A percentile compares a stretch with the other conserved stretches of the same genome.
Conservation (phyloP, 2,888 invertebrate genomes). For the Pogonocherus hispidulus region DNA sequence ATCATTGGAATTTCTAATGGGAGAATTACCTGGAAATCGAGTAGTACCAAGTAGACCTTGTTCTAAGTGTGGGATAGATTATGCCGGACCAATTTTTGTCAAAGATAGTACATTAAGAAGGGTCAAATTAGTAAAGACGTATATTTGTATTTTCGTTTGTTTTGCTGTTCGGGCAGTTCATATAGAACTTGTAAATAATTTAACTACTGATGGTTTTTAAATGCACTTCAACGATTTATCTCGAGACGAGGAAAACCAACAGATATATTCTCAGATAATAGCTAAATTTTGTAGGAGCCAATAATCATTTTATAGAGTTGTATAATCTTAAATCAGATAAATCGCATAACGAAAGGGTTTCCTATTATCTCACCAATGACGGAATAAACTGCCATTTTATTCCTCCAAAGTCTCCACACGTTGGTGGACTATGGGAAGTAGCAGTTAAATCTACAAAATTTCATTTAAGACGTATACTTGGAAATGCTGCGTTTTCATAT, state of each 20-base stretch:
- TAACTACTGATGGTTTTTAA: slow-evolving; percentile 22
- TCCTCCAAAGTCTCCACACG: background rate
- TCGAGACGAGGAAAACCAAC: slow-evolving; percentile 10
- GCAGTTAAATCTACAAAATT: background rate
- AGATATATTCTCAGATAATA: slow-evolving; percentile 27
- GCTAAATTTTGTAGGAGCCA: slow-evolving; percentile 22
- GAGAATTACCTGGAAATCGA: slow-evolving; percentile 35
- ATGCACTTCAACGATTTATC: slow-evolving; percentile 27
- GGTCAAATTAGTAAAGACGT: slow-evolving; percentile 43
- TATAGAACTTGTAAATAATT: slow-evolving; percentile 56
- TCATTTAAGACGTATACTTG: background rate
- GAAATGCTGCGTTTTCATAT: background rate
- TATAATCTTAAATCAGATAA: slow-evolving; percentile 6
- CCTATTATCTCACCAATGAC: slow-evolving; percentile 12
- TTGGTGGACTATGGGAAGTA: slow-evolving; percentile 1
- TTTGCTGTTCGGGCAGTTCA: slow-evolving; percentile 56
- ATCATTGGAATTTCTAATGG: slow-evolving; percentile 37
- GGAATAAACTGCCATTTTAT: background rate
- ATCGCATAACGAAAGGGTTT: slow-evolving; percentile 1
- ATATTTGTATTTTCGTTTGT: slow-evolving; percentile 55
- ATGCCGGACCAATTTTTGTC: slow-evolving; percentile 48
- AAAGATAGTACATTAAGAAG: slow-evolving; percentile 44
- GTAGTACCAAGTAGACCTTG: slow-evolving; percentile 33
- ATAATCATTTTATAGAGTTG: slow-evolving; percentile 23
- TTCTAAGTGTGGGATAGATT: slow-evolving; percentile 49